phyloP scores from a whole-genome alignment of 2,888 invertebrate genomes.

The Cheilosia variabilis region DNA sequence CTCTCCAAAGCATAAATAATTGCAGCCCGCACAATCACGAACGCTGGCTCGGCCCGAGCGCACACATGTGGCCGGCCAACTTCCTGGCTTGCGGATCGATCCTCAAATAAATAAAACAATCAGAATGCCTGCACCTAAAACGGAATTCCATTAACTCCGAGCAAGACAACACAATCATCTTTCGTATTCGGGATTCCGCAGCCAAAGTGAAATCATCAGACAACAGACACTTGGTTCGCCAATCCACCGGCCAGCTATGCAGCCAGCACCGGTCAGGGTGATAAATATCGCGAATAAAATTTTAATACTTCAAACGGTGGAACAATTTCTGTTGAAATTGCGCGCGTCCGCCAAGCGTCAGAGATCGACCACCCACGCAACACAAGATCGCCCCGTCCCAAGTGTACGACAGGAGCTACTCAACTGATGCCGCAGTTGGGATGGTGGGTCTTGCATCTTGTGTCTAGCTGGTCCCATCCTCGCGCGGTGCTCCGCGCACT shows the following conservation, averaged over 20 bases:
- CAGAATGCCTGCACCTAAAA: constrained; percentile 72
- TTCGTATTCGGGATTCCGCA: constrained; percentile 52
- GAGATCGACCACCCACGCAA: constrained; percentile 75
- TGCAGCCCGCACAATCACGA: constrained; percentile 49
- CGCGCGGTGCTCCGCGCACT: constrained; percentile 34
- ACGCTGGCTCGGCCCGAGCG: neutral
- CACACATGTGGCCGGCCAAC: constrained; percentile 48
- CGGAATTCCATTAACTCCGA: constrained; percentile 70
- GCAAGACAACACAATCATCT: constrained; percentile 73
- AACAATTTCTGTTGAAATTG: constrained; percentile 74
- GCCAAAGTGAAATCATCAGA: constrained; percentile 69
- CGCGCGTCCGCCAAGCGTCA: constrained; percentile 51
- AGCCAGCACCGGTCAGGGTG: constrained; percentile 42
- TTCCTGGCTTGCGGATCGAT: constrained; percentile 69
- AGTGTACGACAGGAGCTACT: constrained; percentile 72
- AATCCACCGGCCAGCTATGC: constrained; percentile 4
- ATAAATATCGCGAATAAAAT: constrained; percentile 75
- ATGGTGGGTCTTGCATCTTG: constrained; percentile 11
- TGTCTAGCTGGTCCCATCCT: constrained; percentile 9
- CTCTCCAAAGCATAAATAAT: constrained; percentile 46
- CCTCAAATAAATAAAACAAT: constrained; percentile 71
- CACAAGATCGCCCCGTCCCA: constrained; percentile 37
- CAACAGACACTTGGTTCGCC: constrained; percentile 27
- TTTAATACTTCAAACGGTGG: constrained; percentile 75
- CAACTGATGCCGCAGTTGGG: constrained; percentile 16